phyloP scores from a whole-genome alignment of 2,113 vertebrate genomes.

The Cynoglossus semilaevis region DNA sequence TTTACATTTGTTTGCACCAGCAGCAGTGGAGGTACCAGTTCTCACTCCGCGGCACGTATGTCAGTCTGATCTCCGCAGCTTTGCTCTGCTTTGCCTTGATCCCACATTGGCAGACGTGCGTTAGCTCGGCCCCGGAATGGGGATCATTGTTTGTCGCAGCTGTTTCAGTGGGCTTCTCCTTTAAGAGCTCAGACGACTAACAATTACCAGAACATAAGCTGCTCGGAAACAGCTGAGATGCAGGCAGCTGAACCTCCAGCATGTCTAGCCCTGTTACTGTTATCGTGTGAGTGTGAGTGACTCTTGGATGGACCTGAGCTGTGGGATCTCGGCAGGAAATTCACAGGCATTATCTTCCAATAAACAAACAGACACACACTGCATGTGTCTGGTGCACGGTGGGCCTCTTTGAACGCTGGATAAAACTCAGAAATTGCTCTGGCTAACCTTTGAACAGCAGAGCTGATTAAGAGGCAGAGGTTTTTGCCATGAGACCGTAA shows the following conservation, averaged over 20 bases:
- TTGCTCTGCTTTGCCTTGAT: conserved; percentile 23
- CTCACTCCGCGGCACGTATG: conserved; percentile 9
- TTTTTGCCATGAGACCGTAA: conserved; percentile 20
- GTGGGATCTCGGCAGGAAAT: conserved; percentile 46
- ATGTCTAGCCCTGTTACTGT: conserved; percentile 19
- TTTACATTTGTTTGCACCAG: conserved; percentile 37
- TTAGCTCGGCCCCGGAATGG: conserved; percentile 30
- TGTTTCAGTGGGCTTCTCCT: conserved; percentile 35
- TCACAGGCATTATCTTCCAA: conserved; percentile 37
- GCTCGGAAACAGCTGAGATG: conserved; percentile 55
- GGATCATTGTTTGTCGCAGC: conserved; percentile 58
- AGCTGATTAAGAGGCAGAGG: conserved; percentile 23
- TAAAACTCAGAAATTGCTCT: conserved; percentile 6
- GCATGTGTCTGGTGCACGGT: conserved; percentile 29
- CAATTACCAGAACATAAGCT: conserved; percentile 52
- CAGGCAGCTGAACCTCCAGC: conserved; percentile 31
- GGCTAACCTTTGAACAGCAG: conserved; percentile 23
- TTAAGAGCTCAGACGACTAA: conserved; percentile 33
- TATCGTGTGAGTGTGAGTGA: conserved; percentile 19
- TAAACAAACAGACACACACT: conserved; percentile 57
- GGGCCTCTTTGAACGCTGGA: conserved; percentile 29
- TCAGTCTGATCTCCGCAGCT: conserved; percentile 2
- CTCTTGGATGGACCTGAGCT: conserved; percentile 47
- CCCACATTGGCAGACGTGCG: conserved; percentile 30
- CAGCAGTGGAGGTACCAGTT: conserved; percentile 13